Conservation (phyloP, 2,113 vertebrate species). For the Nycticorax nycticorax region DNA sequence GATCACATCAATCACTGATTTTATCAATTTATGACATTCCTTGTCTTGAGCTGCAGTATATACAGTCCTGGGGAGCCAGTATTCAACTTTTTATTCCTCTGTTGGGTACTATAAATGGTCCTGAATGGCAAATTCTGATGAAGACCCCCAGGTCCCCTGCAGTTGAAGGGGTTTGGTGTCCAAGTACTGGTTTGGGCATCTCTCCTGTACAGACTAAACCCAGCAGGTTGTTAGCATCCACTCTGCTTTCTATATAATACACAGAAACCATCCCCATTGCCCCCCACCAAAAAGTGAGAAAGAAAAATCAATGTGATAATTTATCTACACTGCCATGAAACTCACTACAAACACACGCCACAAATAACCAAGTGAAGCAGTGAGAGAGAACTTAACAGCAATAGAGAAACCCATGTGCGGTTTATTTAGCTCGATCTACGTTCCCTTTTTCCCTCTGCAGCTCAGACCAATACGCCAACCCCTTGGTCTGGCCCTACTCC, state of each 20-base stretch:
- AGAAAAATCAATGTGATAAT: constrained; percentile 46
- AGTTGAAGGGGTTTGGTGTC: not conserved
- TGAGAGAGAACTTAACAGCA: not conserved
- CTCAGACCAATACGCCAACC: not conserved
- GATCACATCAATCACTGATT: not conserved
- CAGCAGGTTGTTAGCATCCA: not conserved
- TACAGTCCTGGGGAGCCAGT: not conserved
- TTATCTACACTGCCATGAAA: constrained; percentile 19
- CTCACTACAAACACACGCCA: not conserved
- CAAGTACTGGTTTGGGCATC: not conserved
- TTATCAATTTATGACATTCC: not conserved
- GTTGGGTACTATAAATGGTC: not conserved
- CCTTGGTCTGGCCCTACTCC: not conserved
- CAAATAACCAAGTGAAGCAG: constrained; percentile 1
- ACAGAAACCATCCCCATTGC: not conserved
- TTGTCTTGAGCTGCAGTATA: not conserved
- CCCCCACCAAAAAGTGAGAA: not conserved
- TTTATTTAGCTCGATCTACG: not conserved
- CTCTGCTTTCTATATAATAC: not conserved
- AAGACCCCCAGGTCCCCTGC: not conserved
- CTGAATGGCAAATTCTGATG: not conserved
- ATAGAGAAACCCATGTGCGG: not conserved
- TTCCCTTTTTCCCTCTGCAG: not conserved
- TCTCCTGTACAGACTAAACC: not conserved
- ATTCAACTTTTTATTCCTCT: not conserved